These are phyloP conservation scores for Conus betulinus DNA, from an alignment of 1,140 invertebrate genomes.

Conservation along the genomic window DNA sequence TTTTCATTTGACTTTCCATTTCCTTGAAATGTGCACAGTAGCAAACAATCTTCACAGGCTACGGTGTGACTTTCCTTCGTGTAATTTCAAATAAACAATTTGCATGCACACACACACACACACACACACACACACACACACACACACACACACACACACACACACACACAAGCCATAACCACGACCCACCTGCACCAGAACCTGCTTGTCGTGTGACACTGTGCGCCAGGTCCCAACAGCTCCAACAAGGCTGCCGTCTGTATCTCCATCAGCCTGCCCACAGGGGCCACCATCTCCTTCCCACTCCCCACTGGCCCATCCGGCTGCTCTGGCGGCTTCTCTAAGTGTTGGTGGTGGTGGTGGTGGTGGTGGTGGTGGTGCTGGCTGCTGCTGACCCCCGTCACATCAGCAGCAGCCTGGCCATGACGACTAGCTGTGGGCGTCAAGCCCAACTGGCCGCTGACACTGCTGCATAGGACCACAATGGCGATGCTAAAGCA, in stretches of 20 bases:
- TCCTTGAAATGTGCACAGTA: too few species aligned
- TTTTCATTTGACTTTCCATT: too few species aligned
- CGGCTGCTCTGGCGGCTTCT: too few species aligned
- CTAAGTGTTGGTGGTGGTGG: background rate
- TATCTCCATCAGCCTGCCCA: background rate
- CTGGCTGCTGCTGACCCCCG: background rate
- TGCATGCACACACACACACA: background rate
- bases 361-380: background rate
- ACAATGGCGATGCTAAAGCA: too few species aligned
- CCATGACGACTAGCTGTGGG: background rate
- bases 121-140: background rate
- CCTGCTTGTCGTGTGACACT: background rate
- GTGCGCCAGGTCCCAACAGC: too few species aligned
- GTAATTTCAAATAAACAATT: too few species aligned
- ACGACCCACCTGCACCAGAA: background rate
- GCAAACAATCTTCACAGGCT: too few species aligned
- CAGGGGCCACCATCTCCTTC: background rate
- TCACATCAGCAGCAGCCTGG: background rate
- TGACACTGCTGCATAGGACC: background rate
- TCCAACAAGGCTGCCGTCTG: background rate
- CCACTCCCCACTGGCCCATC: background rate
- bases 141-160: background rate
- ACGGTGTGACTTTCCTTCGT: too few species aligned
- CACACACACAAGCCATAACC: background rate
- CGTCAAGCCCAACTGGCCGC: background rate